A percentile compares a stretch with the other conserved stretches of the same genome.
These are phyloP conservation scores for Archilochus colubris DNA, from an alignment of 2,113 vertebrate genomes.

Conservation along the genomic window DNA sequence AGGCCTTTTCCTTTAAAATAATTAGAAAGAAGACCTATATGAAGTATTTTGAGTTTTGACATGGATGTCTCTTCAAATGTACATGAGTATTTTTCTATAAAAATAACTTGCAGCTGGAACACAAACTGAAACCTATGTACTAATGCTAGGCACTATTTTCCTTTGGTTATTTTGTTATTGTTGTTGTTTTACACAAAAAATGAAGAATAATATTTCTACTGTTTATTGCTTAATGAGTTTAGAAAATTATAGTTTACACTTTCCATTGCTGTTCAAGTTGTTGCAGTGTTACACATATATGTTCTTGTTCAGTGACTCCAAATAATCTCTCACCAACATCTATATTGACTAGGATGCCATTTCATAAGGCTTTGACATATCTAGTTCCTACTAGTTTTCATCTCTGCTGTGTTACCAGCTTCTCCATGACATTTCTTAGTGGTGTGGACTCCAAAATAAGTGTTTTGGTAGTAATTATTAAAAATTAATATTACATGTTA, in stretches of 20 bases:
- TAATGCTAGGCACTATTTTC: background rate
- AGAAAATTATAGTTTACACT: background rate
- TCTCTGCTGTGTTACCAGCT: background rate
- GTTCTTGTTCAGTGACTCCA: background rate
- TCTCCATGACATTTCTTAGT: background rate
- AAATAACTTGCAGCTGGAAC: background rate
- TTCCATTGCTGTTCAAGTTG: background rate
- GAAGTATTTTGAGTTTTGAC: background rate
- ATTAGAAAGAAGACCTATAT: background rate
- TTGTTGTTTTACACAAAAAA: background rate
- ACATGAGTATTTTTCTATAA: background rate
- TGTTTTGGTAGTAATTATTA: background rate
- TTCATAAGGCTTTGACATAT: background rate
- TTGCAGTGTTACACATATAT: background rate
- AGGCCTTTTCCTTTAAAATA: conserved; percentile 18
- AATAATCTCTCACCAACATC: background rate
- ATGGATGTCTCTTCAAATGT: background rate
- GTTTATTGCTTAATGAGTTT: background rate
- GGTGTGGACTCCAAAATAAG: background rate
- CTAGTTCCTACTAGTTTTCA: background rate
- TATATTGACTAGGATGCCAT: background rate
- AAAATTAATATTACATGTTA: background rate
- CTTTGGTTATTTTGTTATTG: background rate
- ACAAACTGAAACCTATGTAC: background rate
- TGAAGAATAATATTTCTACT: background rate